Percentiles rank a stretch among this genome's conserved stretches.
Conservation (phyloP, 2,888 invertebrate species). For the Chironomus tentans region DNA sequence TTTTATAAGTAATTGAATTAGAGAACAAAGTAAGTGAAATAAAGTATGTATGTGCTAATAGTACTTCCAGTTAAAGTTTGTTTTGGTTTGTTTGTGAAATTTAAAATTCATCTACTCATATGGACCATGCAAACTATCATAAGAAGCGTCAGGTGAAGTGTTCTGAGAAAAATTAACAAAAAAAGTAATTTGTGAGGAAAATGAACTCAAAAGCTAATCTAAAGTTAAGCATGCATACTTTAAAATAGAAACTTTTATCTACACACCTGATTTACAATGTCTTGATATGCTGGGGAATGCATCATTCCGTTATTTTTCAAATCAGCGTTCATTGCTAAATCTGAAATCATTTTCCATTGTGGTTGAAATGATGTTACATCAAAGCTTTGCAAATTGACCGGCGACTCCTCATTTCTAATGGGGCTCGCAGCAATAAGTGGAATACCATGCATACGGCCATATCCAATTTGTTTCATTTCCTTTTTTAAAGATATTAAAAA, state of each 20-base stretch:
- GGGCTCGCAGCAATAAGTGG: constrained; percentile 96
- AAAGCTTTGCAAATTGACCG: constrained; percentile 74
- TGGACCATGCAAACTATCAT: constrained; percentile 15
- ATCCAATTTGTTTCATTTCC: constrained; percentile 90
- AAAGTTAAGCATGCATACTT: constrained; percentile 30
- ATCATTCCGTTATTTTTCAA: constrained; percentile 63
- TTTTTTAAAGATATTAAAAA: constrained; percentile 40
- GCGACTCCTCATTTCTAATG: constrained; percentile 82
- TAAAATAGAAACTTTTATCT: too few species aligned
- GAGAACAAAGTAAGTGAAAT: not conserved
- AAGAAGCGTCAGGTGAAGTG: constrained; percentile 3
- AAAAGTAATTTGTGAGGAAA: not conserved
- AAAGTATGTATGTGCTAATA: not conserved
- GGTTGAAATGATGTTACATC: constrained; percentile 90
- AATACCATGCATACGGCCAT: constrained; percentile 92
- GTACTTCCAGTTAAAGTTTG: not conserved
- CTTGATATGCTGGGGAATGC: constrained; percentile 86
- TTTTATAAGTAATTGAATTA: too few species aligned
- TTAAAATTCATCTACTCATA: too few species aligned
- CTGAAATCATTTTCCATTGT: constrained; percentile 93
- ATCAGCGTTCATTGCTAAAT: constrained; percentile 92
- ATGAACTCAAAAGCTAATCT: not conserved
- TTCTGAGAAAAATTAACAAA: not conserved
- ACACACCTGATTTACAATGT: constrained; percentile 83
- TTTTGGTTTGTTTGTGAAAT: not conserved